Base-by-base conservation (phyloP, 2,888 invertebrate genomes). In the Mythimna loreyi region DNA sequence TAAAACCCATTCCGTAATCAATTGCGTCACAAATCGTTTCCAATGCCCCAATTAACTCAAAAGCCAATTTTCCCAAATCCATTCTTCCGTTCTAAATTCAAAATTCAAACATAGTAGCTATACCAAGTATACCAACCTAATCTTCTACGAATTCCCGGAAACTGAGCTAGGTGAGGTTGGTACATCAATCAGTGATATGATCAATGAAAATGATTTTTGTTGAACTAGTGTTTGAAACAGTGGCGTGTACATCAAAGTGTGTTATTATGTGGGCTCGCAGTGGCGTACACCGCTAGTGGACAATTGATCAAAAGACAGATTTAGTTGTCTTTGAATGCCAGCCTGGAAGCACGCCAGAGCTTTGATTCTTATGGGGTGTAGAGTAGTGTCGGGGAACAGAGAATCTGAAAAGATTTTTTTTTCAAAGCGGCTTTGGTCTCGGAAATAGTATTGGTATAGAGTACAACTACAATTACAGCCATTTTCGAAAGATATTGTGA, bases 241-340 rank as follows among this genome's bases (percentile, higher is more conserved):
- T 53, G 36, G 28, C 62, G 58, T 72, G 67, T 59, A 83, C 82
- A 77, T 83, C 83, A 83, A 83, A 83, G 83, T 83, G 81, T 74
- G 75, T 82, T 78, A 82, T 75, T 81, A 82, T 67, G 66, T 72
- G 71, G 53, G 80, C 71, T 57, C 50, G 72, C 72, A 80, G 63
- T 69, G 66, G 74, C 79, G 60, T 64, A 71, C 72, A 47, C 79
- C 81, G 75, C 72, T 86, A 87, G 85, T 86, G 87, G 86, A 89
- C 89, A 88, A 86, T 85, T 86, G 87, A 90, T 90, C 90, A 90
- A 89, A 90, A 87, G 88, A 86, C 85, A 86, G 87, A 89, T 90
- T 85, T 87, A 89, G 85, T 88, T 89, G 87, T 91, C 89, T 91
- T 86, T 85, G 84, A 82, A 80, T 84, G 82, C 81, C 74, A 77